Base-by-base conservation (phyloP, 2,888 invertebrate genomes). In the Leptothorax acervorum region DNA sequence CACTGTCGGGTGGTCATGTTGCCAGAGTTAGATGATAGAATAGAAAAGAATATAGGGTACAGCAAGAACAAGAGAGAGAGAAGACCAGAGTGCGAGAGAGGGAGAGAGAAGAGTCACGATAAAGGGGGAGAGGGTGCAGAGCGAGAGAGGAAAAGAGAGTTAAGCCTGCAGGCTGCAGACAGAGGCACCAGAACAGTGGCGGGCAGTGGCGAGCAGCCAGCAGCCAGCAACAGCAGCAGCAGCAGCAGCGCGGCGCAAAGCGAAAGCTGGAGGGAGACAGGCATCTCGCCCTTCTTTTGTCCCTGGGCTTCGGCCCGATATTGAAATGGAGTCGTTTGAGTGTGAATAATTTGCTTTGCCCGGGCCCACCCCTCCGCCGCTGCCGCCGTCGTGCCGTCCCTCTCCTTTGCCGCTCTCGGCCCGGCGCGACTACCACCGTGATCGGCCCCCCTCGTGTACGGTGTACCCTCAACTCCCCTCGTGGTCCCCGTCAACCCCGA, bases 281-380 rank as follows among this genome's bases (percentile, higher is more conserved):
- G 93, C 94, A 94, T 94, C 94, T 95, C 95, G 95, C 95, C 95
- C 95, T 95, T 96, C 96, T 96, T 96, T 96, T 96, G 96, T 96
- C 95, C 94, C 94, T 94, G 92, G 93, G 90, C 92, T 92, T 92
- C 92, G 93, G 93, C 92, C 95, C 95, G 96, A 95, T 96, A 96
- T 96, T 96, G 96, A 96, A 96, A 96, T 96, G 96, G 96, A 96
- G 96, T 96, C 96, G 96, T 96, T 96, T 96, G 96, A 96, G 96
- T 96, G 96, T 96, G 95, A 96, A 95, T 96, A 96, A 96, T 96
- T 96, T 96, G 96, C 96, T 96, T 96, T 96, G 95, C 95, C 94
- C 94, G 93, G 93, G 91, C 91, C 76, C 91, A 91, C 90, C 93
- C 91, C 91, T 90, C 91, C 91, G 91, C 89, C 91, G 91, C 89